phyloP scores from a whole-genome alignment of 2,113 vertebrate genomes.

The Heloderma charlesbogerti region DNA sequence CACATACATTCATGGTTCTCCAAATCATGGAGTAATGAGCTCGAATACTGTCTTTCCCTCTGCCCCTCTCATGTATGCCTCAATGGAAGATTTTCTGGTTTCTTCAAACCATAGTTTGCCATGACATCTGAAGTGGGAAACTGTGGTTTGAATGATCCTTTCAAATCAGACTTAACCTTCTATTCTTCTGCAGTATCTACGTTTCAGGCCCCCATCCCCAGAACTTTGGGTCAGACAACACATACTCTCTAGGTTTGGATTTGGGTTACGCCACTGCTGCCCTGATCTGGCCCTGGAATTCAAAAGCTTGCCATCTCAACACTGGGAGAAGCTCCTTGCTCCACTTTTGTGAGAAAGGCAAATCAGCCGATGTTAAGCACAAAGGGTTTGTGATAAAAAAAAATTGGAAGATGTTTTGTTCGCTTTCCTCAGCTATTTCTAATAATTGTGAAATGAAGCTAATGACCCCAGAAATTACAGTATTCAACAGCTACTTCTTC shows the following conservation, averaged over 20 bases:
- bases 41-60: not conserved
- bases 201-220: not conserved
- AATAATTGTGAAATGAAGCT: not conserved
- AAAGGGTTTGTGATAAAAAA: too few species aligned
- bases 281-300: not conserved
- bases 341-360: not conserved
- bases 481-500: not conserved
- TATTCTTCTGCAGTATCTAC: not conserved
- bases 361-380: not conserved
- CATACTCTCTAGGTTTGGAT: too few species aligned
- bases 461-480: not conserved
- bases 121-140: not conserved
- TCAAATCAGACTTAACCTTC: not conserved
- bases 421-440: not conserved
- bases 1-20: too few species aligned
- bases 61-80: not conserved
- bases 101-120: not conserved
- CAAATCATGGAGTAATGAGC: too few species aligned
- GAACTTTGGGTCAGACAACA: not conserved
- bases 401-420: not conserved
- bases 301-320: too few species aligned
- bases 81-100: not conserved
- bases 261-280: not conserved
- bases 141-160: not conserved
- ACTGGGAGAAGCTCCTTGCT: too few species aligned